Conservation (phyloP, 2,113 vertebrate genomes). For the Leucosticte australis region DNA sequence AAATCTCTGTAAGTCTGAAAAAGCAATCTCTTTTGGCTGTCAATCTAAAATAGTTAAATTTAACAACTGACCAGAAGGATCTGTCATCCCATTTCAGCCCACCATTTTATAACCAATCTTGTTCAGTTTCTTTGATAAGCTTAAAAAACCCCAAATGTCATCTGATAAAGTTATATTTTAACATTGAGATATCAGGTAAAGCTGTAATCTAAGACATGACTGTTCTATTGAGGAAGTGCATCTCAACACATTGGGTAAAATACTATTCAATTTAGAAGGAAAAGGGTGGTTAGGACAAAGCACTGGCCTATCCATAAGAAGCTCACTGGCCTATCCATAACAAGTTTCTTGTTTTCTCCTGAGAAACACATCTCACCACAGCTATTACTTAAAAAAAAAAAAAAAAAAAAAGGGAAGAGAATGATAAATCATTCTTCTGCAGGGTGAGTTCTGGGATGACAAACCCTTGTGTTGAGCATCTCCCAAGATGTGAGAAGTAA, state of each 20-base stretch:
- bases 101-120: not conserved
- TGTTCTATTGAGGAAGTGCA: not conserved
- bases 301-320: not conserved
- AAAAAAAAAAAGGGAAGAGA: not conserved
- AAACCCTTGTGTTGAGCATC: not conserved
- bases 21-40: not conserved
- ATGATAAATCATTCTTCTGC: not conserved
- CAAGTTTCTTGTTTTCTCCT: not conserved
- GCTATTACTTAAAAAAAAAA: not conserved
- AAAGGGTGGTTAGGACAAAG: not conserved
- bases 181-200: not conserved
- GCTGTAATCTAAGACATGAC: not conserved
- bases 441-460: not conserved
- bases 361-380: not conserved
- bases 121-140: not conserved
- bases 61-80: not conserved
- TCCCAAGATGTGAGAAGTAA: not conserved
- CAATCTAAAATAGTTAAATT: not conserved
- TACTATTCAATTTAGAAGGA: fast-evolving
- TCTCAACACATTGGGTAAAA: fast-evolving
- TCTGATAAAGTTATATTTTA: not conserved
- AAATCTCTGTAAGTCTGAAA: not conserved
- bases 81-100: not conserved
- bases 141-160: not conserved
- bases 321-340: not conserved